phyloP scores from a whole-genome alignment of 2,797 vertebrate genomes.

The Chlorospingus flavigularis region DNA sequence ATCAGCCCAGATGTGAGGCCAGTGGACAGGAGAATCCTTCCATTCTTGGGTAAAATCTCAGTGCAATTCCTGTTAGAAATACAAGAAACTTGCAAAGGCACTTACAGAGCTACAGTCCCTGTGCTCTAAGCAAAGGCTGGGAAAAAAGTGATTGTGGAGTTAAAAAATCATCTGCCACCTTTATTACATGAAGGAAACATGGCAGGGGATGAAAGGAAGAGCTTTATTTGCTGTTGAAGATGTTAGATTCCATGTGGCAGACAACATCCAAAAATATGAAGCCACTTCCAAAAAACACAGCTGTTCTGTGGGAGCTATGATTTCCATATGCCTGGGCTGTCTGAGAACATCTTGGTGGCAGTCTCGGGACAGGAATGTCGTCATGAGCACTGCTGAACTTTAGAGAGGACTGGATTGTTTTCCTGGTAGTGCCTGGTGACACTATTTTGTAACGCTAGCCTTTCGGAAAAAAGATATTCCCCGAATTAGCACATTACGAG shows the following conservation, averaged over 20 bases:
- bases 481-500: background rate
- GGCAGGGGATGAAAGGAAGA: constrained; percentile 55
- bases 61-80: background rate
- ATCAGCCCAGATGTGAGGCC: background rate
- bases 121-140: background rate
- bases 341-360: constrained; percentile 42
- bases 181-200: constrained; percentile 11
- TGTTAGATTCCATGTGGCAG: constrained; percentile 30
- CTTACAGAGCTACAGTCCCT: background rate
- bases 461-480: constrained; percentile 2
- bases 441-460: constrained; percentile 15
- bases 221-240: constrained; percentile 58
- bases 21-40: background rate
- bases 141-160: background rate
- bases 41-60: background rate
- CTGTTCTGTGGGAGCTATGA: constrained; percentile 38
- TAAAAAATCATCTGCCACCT: constrained; percentile 16
- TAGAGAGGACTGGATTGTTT: constrained; percentile 21
- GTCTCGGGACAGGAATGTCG: constrained; percentile 1
- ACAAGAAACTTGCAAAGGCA: background rate
- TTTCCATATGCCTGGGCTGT: constrained; percentile 31
- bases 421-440: constrained; percentile 21
- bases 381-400: constrained; percentile 37
- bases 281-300: constrained; percentile 62
- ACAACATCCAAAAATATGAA: constrained; percentile 49